Base-by-base conservation (phyloP, 2,888 invertebrate genomes). In the Tribolium freemani region DNA sequence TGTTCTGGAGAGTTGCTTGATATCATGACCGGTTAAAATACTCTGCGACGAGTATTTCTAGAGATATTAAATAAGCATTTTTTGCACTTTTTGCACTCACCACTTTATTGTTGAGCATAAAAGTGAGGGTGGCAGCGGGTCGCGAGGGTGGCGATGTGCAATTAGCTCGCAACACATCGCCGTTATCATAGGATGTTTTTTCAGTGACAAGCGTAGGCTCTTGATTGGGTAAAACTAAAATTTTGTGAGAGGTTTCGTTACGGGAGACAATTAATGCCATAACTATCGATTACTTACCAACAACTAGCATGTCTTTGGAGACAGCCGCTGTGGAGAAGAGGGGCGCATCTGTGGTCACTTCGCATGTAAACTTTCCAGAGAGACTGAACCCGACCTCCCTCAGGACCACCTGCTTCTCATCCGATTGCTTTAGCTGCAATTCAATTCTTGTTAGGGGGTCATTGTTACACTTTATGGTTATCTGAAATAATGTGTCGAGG, bases 351-450 rank as follows among this genome's bases (percentile, higher is more conserved):
- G 93, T 93, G 48, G 93, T 93, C 76, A 94, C 93, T 86, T 94
- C 94, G 85, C 94, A 94, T 84, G 91, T 93, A 87, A 93, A 94
- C 88, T 93, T 93, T 2, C 94, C 94, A 26, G 93, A 91, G 58
- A 94, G 87, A 66, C 89, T 90, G 80, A 93, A 91, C 79, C 92
- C 92, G 82, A 94, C 89, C 76, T 91, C 90, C 78, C 90, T 88
- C 76, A 94, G 89, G 77, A 92, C 88, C 76, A 94, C 94, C 87
- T 93, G 93, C 73, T 91, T 91, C 73, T 92, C 92, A 85, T 94
- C 93, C 21, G 94, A 94, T 79, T 89, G 89, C 81, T 90, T 89
- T 84, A 90, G 87, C 95, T 95, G 90, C 72, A 90, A 90, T 75
- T 75, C 72, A 64, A 74, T 75, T 75, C 48, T 57, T 66, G 67